These are phyloP conservation scores for Thaleichthys pacificus DNA, from an alignment of 2,797 vertebrate genomes.

Conservation along the genomic window DNA sequence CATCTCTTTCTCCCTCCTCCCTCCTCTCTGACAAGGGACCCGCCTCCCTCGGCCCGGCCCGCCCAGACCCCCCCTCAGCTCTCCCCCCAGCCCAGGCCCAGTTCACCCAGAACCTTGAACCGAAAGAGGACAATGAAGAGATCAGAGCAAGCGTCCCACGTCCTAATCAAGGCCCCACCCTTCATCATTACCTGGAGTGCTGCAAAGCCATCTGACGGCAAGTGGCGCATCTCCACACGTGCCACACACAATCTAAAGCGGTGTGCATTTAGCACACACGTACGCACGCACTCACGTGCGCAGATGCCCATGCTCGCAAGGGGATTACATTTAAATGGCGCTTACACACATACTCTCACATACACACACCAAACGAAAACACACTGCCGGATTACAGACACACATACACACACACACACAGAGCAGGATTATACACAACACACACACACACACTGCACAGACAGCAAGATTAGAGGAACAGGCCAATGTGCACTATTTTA, in stretches of 20 bases:
- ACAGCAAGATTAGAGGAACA: slow-evolving; percentile 43
- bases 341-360: slow-evolving; percentile 38
- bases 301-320: slow-evolving; percentile 26
- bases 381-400: slow-evolving; percentile 32
- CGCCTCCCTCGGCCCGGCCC: not conserved
- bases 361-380: slow-evolving; percentile 23
- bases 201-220: slow-evolving; percentile 31
- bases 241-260: not conserved
- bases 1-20: not conserved
- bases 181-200: slow-evolving; percentile 2
- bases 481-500: slow-evolving; percentile 20
- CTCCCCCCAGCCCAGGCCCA: too few species aligned
- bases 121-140: slow-evolving; percentile 14
- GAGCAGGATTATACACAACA: slow-evolving; percentile 38
- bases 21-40: not conserved
- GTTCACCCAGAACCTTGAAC: not conserved
- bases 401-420: slow-evolving; percentile 35
- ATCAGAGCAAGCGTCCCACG: slow-evolving; percentile 21
- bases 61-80: too few species aligned
- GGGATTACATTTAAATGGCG: slow-evolving; percentile 41
- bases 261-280: not conserved
- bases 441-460: slow-evolving; percentile 29
- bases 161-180: slow-evolving; percentile 10
- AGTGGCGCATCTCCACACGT: slow-evolving; percentile 20
- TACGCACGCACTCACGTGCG: slow-evolving; percentile 33